Evolutionary conservation across 2,888 invertebrate genomes (phyloP).

Genomic region (Uropetala carovei): DNA sequence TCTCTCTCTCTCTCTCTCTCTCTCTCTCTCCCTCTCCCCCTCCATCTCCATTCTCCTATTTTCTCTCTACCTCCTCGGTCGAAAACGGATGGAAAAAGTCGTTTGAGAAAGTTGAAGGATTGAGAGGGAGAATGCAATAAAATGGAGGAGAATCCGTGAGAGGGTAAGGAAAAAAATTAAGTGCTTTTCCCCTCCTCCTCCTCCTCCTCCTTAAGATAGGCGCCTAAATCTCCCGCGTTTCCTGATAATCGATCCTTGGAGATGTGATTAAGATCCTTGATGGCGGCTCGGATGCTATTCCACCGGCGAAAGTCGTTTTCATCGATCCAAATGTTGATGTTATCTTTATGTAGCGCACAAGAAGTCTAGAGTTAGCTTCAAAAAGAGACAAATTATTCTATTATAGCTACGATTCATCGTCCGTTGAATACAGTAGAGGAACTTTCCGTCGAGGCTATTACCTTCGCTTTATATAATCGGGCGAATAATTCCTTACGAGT

Average conservation of each 20-base stretch:
- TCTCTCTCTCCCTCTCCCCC: too few species aligned
- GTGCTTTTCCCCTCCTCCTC: neutral
- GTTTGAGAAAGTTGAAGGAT: conserved; percentile 38
- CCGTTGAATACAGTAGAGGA: too few species aligned
- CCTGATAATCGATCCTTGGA: neutral
- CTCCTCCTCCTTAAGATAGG: too few species aligned
- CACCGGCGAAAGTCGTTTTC: neutral
- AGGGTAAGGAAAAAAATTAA: neutral
- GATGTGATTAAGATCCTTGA: neutral
- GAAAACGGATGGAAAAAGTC: neutral
- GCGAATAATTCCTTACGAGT: too few species aligned
- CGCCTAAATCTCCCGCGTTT: neutral
- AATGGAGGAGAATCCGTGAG: neutral
- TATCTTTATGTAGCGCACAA: too few species aligned
- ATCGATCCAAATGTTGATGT: too few species aligned
- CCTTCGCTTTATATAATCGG: too few species aligned
- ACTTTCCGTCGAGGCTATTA: too few species aligned
- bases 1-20: neutral
- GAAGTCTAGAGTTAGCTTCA: too few species aligned
- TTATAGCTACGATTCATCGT: too few species aligned
- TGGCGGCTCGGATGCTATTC: neutral
- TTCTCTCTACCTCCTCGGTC: neutral
- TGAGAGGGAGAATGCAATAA: neutral
- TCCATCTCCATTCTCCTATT: too few species aligned
- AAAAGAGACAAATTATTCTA: too few species aligned